Evolutionary conservation across 2,113 vertebrate species (phyloP).

Genomic region (Falco punctatus): DNA sequence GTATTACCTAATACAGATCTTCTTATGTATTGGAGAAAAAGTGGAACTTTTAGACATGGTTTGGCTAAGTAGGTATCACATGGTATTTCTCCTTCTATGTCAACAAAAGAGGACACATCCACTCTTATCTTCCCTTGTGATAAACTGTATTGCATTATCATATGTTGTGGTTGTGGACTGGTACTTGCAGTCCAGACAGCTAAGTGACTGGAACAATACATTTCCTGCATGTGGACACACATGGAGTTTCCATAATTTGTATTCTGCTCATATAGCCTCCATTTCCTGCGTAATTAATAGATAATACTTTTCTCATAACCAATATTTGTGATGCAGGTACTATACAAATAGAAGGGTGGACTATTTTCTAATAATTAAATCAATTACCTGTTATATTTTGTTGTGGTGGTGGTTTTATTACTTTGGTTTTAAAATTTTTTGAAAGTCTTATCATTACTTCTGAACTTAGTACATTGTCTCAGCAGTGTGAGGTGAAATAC

Average conservation of each 20-base stretch:
- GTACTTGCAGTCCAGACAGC: not conserved
- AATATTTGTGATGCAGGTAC: fast-evolving
- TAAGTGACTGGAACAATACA: not conserved
- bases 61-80: not conserved
- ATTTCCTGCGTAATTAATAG: not conserved
- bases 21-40: not conserved
- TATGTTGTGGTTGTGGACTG: not conserved
- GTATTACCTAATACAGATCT: not conserved
- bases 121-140: not conserved
- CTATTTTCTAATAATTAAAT: not conserved
- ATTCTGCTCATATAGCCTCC: not conserved
- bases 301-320: not conserved
- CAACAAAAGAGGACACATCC: not conserved
- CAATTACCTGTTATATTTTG: not conserved
- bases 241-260: not conserved
- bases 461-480: not conserved
- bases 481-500: not conserved
- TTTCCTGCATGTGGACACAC: not conserved
- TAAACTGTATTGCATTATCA: not conserved
- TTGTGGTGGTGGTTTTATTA: not conserved
- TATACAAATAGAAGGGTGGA: not conserved
- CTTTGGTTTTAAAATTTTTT: not conserved
- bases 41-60: not conserved
- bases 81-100: not conserved
- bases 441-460: not conserved